Percentiles rank a stretch among this genome's conserved stretches.
phyloP scores from a whole-genome alignment of 2,888 invertebrate species.

The Caradrina clavipalpis region DNA sequence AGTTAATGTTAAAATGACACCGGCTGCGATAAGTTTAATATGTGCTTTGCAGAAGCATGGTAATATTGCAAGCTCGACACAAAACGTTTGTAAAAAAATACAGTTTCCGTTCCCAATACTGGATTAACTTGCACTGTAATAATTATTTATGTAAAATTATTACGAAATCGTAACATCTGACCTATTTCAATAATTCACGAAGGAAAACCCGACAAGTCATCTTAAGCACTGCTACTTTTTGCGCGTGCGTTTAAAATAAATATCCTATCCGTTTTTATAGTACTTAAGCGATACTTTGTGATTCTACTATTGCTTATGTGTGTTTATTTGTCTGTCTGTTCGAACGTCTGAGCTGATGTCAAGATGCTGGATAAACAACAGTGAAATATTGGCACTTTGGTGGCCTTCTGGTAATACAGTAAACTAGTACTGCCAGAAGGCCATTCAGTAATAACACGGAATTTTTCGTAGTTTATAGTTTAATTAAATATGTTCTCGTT shows the following conservation, averaged over 20 bases:
- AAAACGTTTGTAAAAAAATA: not conserved
- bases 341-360: constrained; percentile 3
- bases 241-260: not conserved
- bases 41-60: not conserved
- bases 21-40: not conserved
- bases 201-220: not conserved
- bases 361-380: constrained; percentile 28
- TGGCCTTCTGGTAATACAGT: constrained; percentile 12
- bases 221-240: not conserved
- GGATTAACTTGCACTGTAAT: constrained; percentile 22
- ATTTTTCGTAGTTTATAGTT: constrained; percentile 1
- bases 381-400: constrained; percentile 23
- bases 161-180: not conserved
- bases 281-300: constrained; percentile 23
- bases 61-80: constrained; percentile 10
- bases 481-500: not conserved
- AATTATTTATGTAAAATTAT: constrained; percentile 18
- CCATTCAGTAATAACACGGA: not conserved
- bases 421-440: not conserved
- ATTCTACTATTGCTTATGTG: constrained; percentile 9
- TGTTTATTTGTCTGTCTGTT: constrained; percentile 17
- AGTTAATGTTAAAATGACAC: constrained; percentile 25
- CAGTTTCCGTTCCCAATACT: constrained; percentile 39
- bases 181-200: constrained; percentile 14
- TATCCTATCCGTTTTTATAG: constrained; percentile 14